Base-by-base conservation (phyloP, 2,797 vertebrate species). In the Dromococcyx pavoninus region DNA sequence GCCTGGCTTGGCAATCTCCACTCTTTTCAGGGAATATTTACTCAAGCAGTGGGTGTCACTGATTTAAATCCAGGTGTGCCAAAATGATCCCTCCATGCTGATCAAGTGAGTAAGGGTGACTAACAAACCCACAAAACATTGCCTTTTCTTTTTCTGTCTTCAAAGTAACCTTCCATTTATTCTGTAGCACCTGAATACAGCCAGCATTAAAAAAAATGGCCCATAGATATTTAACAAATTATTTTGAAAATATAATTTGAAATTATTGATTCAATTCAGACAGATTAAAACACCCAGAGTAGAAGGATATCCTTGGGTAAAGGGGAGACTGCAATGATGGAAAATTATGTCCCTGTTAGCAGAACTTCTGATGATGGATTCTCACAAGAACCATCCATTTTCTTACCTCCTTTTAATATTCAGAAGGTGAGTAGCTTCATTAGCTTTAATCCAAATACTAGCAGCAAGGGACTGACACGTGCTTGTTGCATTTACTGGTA, bases 21-120 rank as follows among this genome's bases (percentile, higher is more conserved):
- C 37, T 82, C 57, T 88, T 84, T 73, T 86, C 35, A 72, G 80
- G 69, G 37, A 67, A 53, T 77, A 75, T 86, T 96, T 79, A 86
- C 79, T 95, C 53, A 73, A 57, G 37, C 28, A 1, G 3, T 79
- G 60, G 33, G 78, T 88, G 71, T 43, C 71, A 66, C n/a, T 87
- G 76, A 54, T 85, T 94, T 71, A 57, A 86, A 86, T 41, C 33
- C 89, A 87, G 60, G 66, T 93, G 64, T 73, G 64, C 74, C 7
- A 3, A 87, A 88, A 37, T 81, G 83, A 53, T 32, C 41, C 19
- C 27, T 82, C 24, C 27, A 10, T 10, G 13, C 44, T 85, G 32
- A 90, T 25, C 64, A 76, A 94, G 41, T n/a, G 32, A 41, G 13
- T 43, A n/a, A 86, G 11, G 19, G 44, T 76, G 51, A 66, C 28